Evolutionary conservation across 2,113 vertebrate genomes (phyloP), one percentile per base, ranked within the genome.

Genomic region (Alaudala cheleensis): DNA sequence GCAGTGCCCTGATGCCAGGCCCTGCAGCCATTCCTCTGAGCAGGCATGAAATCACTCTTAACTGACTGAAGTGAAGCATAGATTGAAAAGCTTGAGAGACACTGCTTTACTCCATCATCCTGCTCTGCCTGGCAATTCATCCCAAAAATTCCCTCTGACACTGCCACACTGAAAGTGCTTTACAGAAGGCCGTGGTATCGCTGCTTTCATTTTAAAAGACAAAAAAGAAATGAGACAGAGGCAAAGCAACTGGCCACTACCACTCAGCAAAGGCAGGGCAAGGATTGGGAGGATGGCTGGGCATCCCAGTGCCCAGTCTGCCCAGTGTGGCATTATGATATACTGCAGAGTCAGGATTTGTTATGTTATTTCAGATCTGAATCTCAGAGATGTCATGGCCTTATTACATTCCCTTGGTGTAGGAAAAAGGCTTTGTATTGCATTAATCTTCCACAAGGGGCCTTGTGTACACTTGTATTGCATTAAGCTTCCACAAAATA

Each of bases 41-140:
- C 91, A 90, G 91, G 64, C 92, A 88, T 90, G 88, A 95, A 90
- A 96, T 95, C 70, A 81, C 86, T 83, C 92, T 70, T 83, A 88
- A 92, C 92, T 86, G 88, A 81, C 78, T 94, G 88, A 95, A 81
- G 82, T 33, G 64, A 90, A 53, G 51, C 88, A 51, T 88, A 54
- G 94, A 83, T 25, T 62, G 82, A 83, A 94, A 94, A 83, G 86
- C 95, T 88, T 71, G 83, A 88, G 82, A 93, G 71, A 40, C 26
- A 9, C 80, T 31, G 69, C 76, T 83, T 83, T 86, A 37, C 51
- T 79, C 60, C 60, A 44, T 62, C 71, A 5, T 80, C 56, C 50
- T 80, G 45, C 79, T 86, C 45, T 2, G 11, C 37, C 61, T 88
- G 62, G 34, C 66, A 86, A 20, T 73, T 92, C 7, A 2, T 90